Evolutionary conservation across 2,113 vertebrate species (phyloP), one percentile per base, ranked within the genome.

Genomic region (Tachycineta bicolor): DNA sequence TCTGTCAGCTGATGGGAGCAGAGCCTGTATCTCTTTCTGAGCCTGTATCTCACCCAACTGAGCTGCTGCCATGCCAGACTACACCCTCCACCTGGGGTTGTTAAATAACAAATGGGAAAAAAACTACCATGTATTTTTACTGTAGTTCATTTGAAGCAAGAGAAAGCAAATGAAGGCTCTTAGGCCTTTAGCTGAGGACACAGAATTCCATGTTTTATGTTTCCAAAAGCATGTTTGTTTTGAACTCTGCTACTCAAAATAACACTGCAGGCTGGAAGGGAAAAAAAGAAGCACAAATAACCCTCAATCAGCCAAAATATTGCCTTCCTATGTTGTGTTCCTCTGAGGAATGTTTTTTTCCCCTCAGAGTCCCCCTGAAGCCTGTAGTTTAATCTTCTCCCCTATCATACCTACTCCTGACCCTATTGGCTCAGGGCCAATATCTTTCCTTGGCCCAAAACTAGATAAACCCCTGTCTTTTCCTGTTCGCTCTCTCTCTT

Each of bases 211-310:
- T 2, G 2, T 59, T 88, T 59, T 53, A 29, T 49, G 34, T 50
- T 71, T 64, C n/a, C 44, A 69, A 81, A 93, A 83, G 12, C 64
- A 21, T 49, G 24, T 78, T 86, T 81, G 60, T 39, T 59, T 94
- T 91, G 64, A 90, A 83, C 63, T 85, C 67, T 75, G 70, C 47
- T 52, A 50, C 71, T 87, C 43, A 65, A 86, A 97, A 92, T 88
- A 53, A 37, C 28, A 39, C 37, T 68, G 47, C 31, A 76, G 64
- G 56, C 20, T 83, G 39, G 46, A 92, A 80, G 10, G 41, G 28
- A 15, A 49, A 44, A 53, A 82, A 67, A 59, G 50, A 50, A 85
- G 22, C 23, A 55, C 46, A 89, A 78, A 77, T 43, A 94, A 77
- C 34, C 31, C 41, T 78, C 81, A 62, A 59, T 69, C 41, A 86